Evolutionary conservation across 2,113 vertebrate species (phyloP).

Genomic region (Empidonax traillii): DNA sequence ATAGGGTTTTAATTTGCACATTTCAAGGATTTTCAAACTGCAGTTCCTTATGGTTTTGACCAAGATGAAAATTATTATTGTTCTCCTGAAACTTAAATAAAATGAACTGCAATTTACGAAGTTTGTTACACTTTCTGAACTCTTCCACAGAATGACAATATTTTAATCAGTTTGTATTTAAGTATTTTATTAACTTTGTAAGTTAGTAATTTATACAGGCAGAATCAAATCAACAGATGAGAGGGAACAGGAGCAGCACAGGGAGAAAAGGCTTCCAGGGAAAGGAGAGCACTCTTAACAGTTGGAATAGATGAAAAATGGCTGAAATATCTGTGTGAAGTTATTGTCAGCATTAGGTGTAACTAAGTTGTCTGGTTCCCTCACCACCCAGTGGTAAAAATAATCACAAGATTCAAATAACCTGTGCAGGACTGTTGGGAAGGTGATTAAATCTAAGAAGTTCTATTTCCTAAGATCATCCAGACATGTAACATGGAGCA

Average conservation of each 20-base stretch:
- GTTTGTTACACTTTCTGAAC: background rate
- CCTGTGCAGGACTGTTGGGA: background rate
- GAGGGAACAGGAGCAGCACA: background rate
- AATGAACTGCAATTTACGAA: background rate
- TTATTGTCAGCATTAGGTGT: accelerated
- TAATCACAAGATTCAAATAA: background rate
- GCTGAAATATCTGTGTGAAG: background rate
- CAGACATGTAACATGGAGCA: background rate
- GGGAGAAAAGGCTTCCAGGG: background rate
- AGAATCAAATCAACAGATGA: background rate
- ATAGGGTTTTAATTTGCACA: background rate
- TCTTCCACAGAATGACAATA: background rate
- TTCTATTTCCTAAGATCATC: background rate
- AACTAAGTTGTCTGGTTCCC: background rate
- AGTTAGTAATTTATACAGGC: background rate
- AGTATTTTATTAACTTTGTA: background rate
- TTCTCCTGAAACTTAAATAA: background rate
- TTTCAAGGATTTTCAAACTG: background rate
- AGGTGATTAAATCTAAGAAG: background rate
- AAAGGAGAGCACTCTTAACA: background rate
- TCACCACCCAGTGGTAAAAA: background rate
- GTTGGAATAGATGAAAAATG: background rate
- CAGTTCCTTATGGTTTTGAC: background rate
- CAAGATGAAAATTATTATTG: background rate
- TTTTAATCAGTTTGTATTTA: background rate